These are phyloP conservation scores for Caenorhabditis virilis DNA, from an alignment of 2,888 invertebrate genomes.

Conservation along the genomic window DNA sequence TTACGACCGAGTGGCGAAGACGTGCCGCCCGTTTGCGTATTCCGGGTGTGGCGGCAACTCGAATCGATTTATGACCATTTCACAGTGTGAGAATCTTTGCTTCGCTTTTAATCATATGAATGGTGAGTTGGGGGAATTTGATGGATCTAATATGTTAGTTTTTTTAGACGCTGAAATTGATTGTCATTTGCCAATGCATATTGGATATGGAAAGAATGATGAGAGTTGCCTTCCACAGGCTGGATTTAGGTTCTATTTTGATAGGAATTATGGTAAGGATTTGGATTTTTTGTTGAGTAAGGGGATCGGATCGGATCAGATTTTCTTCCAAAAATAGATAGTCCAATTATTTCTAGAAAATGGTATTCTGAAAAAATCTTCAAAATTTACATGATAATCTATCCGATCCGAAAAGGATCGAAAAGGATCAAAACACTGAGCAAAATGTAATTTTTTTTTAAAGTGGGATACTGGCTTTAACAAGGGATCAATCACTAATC, in stretches of 20 bases:
- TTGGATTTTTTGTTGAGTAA: constrained; percentile 1
- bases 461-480: too few species aligned
- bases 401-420: too few species aligned
- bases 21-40: constrained; percentile 60
- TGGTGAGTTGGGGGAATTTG: constrained; percentile 3
- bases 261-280: constrained; percentile 54
- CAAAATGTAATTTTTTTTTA: too few species aligned
- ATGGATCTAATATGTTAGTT: constrained; percentile 1
- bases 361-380: too few species aligned
- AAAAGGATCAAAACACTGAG: too few species aligned
- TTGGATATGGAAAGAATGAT: constrained; percentile 58
- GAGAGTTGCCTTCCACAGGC: constrained; percentile 53
- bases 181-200: constrained; percentile 60
- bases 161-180: constrained; percentile 50
- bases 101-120: constrained; percentile 45
- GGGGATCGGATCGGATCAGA: too few species aligned
- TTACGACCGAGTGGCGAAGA: constrained; percentile 43
- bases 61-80: constrained; percentile 62
- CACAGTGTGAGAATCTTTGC: constrained; percentile 57
- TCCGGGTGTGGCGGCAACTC: constrained; percentile 63
- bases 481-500: too few species aligned
- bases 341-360: too few species aligned
- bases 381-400: too few species aligned
- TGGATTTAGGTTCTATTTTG: constrained; percentile 62
- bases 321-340: too few species aligned